Evolutionary conservation across 2,888 invertebrate species (phyloP).

Genomic region (Nomada ferruginata): DNA sequence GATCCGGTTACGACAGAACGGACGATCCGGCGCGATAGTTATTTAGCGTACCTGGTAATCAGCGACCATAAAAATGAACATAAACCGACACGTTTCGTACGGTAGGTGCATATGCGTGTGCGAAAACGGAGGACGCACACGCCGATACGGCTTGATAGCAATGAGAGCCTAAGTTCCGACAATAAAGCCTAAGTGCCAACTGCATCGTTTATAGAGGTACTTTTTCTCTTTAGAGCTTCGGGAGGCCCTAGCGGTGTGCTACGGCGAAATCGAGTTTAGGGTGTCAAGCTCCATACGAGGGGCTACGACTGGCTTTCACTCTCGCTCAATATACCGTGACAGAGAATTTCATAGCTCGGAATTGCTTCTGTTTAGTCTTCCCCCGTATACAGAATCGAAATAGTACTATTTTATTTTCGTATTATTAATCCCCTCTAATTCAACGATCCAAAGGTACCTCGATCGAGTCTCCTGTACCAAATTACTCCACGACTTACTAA

Average conservation of each 20-base stretch:
- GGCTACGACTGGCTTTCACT: background rate
- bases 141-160: slow-evolving; percentile 59
- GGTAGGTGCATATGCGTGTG: slow-evolving; percentile 50
- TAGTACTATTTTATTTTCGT: too few relatives aligned
- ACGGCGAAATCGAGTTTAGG: slow-evolving; percentile 67
- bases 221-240: slow-evolving; percentile 59
- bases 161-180: slow-evolving; percentile 69
- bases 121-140: slow-evolving; percentile 14
- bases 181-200: slow-evolving; percentile 73
- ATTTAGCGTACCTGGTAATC: slow-evolving; percentile 80
- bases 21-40: slow-evolving; percentile 75
- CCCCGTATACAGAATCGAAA: too few relatives aligned
- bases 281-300: slow-evolving; percentile 27
- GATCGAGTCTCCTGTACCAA: too few relatives aligned
- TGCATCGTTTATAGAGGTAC: slow-evolving; percentile 65
- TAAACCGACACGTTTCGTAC: slow-evolving; percentile 76
- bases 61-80: slow-evolving; percentile 79
- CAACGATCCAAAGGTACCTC: too few relatives aligned
- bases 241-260: slow-evolving; percentile 49
- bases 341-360: too few relatives aligned
- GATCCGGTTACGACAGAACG: slow-evolving; percentile 74
- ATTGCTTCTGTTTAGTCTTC: too few relatives aligned
- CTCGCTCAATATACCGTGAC: background rate
- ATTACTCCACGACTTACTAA: too few relatives aligned
- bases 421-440: too few relatives aligned